A percentile compares a stretch with the other conserved stretches of the same genome.
These are phyloP conservation scores for Apamea monoglypha DNA, from an alignment of 2,888 invertebrate species.

Conservation along the genomic window DNA sequence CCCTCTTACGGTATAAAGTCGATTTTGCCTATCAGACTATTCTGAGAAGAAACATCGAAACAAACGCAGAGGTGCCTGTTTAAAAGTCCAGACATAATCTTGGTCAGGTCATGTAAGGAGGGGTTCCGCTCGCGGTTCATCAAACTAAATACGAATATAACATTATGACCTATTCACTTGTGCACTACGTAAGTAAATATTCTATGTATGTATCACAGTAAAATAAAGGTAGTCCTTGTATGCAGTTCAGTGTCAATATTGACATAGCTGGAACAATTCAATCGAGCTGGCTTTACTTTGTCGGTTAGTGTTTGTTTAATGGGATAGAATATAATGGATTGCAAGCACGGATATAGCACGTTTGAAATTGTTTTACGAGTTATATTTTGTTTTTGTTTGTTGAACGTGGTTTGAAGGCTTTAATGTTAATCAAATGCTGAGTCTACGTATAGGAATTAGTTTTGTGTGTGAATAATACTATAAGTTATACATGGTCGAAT, in stretches of 20 bases:
- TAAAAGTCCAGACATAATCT: too few species aligned
- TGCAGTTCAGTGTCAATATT: conserved; percentile 38
- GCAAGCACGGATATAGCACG: not conserved
- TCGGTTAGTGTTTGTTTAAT: conserved; percentile 29
- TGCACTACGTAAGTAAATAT: not conserved
- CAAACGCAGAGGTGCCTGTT: too few species aligned
- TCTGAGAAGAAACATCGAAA: too few species aligned
- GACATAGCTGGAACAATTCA: conserved; percentile 33
- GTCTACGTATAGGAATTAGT: not conserved
- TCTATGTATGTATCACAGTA: not conserved
- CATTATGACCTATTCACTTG: not conserved
- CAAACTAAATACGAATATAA: not conserved
- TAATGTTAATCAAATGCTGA: not conserved
- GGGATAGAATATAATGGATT: conserved; percentile 9
- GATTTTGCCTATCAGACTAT: not conserved
- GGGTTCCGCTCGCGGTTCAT: too few species aligned
- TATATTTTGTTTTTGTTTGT: conserved; percentile 5
- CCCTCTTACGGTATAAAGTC: not conserved
- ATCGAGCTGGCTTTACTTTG: conserved; percentile 26
- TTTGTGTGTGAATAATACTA: not conserved
- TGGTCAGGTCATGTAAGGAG: too few species aligned
- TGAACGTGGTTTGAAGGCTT: not conserved
- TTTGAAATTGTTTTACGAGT: conserved; percentile 24
- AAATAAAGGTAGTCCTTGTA: conserved; percentile 2
- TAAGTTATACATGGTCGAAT: not conserved